Evolutionary conservation across 2,888 invertebrate species (phyloP).

Genomic region (Platycnemis pennipes): DNA sequence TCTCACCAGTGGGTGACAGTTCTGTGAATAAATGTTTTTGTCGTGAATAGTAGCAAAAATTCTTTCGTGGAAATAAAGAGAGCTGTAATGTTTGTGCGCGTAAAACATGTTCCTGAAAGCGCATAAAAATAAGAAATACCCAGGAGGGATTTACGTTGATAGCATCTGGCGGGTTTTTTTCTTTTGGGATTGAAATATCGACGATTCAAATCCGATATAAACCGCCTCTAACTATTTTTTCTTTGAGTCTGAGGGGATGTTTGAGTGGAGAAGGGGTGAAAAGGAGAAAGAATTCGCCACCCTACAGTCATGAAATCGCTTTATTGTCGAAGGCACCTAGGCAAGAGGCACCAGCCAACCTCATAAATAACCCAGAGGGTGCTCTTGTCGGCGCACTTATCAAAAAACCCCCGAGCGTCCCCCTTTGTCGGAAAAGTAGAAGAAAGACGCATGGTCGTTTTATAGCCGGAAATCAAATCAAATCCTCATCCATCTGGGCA

Average conservation of each 20-base stretch:
- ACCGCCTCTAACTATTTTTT: slow-evolving; percentile 49
- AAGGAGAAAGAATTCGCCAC: slow-evolving; percentile 46
- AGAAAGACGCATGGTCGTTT: slow-evolving; percentile 64
- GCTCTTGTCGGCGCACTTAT: slow-evolving; percentile 63
- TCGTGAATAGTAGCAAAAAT: not conserved
- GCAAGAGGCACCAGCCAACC: slow-evolving; percentile 25
- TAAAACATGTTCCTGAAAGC: not conserved
- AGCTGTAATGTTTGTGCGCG: not conserved
- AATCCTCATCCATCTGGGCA: slow-evolving; percentile 66
- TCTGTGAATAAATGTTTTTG: not conserved
- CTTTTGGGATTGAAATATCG: slow-evolving; percentile 53
- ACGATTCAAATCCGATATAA: slow-evolving; percentile 60
- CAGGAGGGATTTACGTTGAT: slow-evolving; percentile 60
- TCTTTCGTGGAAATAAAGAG: not conserved
- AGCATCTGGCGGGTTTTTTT: slow-evolving; percentile 58
- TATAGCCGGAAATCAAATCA: slow-evolving; percentile 68
- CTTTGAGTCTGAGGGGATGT: not conserved
- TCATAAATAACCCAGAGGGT: slow-evolving; percentile 62
- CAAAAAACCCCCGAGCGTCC: slow-evolving; percentile 34
- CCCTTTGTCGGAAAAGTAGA: slow-evolving; percentile 28
- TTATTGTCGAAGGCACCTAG: slow-evolving; percentile 60
- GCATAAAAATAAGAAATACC: not conserved
- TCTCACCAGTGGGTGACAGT: too few relatives aligned
- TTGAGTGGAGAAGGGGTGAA: not conserved
- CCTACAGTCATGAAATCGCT: slow-evolving; percentile 61